Base-by-base conservation (phyloP, 2,888 invertebrate genomes). In the Sphaerophoria rueppellii region DNA sequence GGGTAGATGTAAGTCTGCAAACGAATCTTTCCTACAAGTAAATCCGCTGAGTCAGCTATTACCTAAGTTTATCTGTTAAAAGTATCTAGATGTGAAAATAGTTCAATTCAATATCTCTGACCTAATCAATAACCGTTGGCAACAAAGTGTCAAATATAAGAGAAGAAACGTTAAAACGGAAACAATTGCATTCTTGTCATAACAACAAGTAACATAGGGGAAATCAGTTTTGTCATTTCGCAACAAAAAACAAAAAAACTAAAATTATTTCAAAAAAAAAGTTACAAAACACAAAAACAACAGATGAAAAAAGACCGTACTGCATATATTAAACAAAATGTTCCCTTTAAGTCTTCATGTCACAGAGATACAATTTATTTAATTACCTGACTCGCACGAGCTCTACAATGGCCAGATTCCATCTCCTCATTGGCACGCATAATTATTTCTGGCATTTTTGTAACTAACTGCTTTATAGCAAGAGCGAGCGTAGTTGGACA, bases 371-470 rank as follows among this genome's bases (percentile, higher is more conserved):
- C 50, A 58, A 70, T 77, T 61, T 73, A 55, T 69, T 78, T 78
- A 82, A 73, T 77, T 82, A 82, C 82, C 63, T 46, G 54, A n/a
- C 82, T 67, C 69, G 78, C 78, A 78, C 78, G 73, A 73, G 81
- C 72, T 72, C 72, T 72, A 35, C 82, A 48, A 60, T 37, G 72
- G 65, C 57, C 80, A 77, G 77, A 82, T 82, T 81, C 81, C 76
- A 81, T 81, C 78, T 77, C 61, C 71, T 40, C 74, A 55, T 80
- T 69, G 69, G 74, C 74, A 80, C 72, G 78, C 82, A 82, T 82
- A 82, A 82, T 73, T 78, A 82, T 73, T 70, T 73, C 55, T 78
- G 78, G 73, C 82, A 73, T 77, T 78, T 82, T 63, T 73, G 78
- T 78, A 78, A 73, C 82, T 75, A 70, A 63, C 79, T 67, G 43